Conservation (phyloP, 2,888 invertebrate genomes). For the Catocala sponsa region DNA sequence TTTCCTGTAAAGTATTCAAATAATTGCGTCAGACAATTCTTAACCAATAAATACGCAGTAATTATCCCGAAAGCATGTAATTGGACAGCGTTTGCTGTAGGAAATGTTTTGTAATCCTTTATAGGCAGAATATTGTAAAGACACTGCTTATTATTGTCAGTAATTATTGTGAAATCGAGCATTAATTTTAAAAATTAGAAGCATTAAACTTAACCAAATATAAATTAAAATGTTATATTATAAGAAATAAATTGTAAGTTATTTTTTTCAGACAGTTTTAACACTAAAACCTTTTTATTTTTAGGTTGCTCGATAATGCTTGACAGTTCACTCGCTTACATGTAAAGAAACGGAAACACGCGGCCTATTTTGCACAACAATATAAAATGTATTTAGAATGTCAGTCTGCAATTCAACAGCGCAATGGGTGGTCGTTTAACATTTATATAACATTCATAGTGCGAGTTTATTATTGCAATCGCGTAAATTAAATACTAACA, state of each 20-base stretch:
- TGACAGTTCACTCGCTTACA: slow-evolving; percentile 12
- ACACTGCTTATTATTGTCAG: too few relatives aligned
- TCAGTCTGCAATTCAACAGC: slow-evolving; percentile 60
- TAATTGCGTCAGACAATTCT: slow-evolving; percentile 64
- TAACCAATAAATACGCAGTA: slow-evolving; percentile 44
- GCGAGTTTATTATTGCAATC: slow-evolving; percentile 61
- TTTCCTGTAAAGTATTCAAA: slow-evolving; percentile 58
- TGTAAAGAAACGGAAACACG: slow-evolving; percentile 56
- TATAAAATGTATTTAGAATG: slow-evolving; percentile 35
- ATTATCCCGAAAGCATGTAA: slow-evolving; percentile 25
- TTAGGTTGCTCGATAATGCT: not conserved
- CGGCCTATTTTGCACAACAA: slow-evolving; percentile 44
- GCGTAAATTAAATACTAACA: slow-evolving; percentile 64
- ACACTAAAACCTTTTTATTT: not conserved
- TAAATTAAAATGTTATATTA: too few relatives aligned
- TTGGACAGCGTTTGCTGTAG: slow-evolving; percentile 40
- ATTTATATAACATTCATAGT: slow-evolving; percentile 54
- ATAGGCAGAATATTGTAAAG: slow-evolving; percentile 17
- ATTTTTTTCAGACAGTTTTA: too few relatives aligned
- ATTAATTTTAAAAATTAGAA: too few relatives aligned
- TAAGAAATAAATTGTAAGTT: too few relatives aligned
- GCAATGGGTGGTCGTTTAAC: slow-evolving; percentile 60
- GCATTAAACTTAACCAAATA: too few relatives aligned
- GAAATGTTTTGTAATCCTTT: slow-evolving; percentile 24
- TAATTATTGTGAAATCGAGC: too few relatives aligned